A percentile compares a stretch with the other conserved stretches of the same genome.
Evolutionary conservation across 2,113 vertebrate genomes (phyloP).

Genomic region (Aptenodytes forsteri): DNA sequence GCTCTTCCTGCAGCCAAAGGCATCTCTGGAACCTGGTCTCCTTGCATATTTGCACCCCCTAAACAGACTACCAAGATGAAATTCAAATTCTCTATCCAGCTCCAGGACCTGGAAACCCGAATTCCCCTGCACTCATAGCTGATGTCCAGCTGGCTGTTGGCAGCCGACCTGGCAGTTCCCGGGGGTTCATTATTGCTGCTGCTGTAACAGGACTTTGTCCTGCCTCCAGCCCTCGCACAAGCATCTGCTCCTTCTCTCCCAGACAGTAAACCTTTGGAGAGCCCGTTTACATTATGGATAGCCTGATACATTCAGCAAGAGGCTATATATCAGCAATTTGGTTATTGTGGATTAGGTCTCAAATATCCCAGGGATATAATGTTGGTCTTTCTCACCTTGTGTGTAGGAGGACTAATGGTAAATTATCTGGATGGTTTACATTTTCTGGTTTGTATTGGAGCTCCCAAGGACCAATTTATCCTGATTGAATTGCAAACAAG

Average conservation of each 20-base stretch:
- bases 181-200: not conserved
- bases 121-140: not conserved
- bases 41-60: not conserved
- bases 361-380: slow-evolving; percentile 19
- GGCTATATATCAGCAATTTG: slow-evolving; percentile 62
- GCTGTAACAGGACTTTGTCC: not conserved
- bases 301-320: not conserved
- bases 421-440: slow-evolving; percentile 73
- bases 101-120: not conserved
- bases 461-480: slow-evolving; percentile 67
- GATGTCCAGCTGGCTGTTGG: not conserved
- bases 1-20: not conserved
- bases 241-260: slow-evolving; percentile 66
- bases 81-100: not conserved
- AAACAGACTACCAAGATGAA: not conserved
- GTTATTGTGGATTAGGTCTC: slow-evolving; percentile 58
- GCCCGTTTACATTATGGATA: slow-evolving; percentile 59
- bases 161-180: not conserved
- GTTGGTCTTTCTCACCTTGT: slow-evolving; percentile 55
- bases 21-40: not conserved
- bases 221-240: not conserved
- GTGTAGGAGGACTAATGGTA: slow-evolving; percentile 59
- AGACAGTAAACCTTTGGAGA: slow-evolving; percentile 50
- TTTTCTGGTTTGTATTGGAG: slow-evolving; percentile 64
- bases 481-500: slow-evolving; percentile 65